Evolutionary conservation across 92 coral and sea anemone species (phyloP), one percentile per base, ranked within the genome.

Genomic region (Virgularia gustaviana): DNA sequence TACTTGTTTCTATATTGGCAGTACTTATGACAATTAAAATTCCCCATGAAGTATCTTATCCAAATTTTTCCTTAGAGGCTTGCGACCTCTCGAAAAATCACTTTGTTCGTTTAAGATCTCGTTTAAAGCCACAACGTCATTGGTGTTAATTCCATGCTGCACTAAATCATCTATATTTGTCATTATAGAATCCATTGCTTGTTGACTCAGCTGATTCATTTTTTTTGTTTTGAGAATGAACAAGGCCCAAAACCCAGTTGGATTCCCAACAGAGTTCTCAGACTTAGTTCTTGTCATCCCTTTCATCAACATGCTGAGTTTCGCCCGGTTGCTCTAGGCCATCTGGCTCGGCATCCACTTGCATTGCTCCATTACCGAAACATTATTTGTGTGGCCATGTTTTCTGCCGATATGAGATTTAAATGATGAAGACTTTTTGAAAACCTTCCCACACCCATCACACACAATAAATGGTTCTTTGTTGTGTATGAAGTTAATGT

Each of bases 401-500:
- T 86, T 83, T 56, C 90, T 66, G 29, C 49, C 72, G 16, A 83
- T 61, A 67, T 86, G 90, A 2, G 87, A 72, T 62, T 86, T 86
- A 62, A 79, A 86, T 7, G 90, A 79, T 59, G 36, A 15, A 18
- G 79, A 86, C 42, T 82, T 86, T 10, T 43, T 36, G 56, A 82
- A 78, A 10, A 67, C 10, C 33, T 68, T 80, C 13, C 78, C 71
- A 57, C 90, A 86, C 23, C 73, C 54, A 4, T 83, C 78, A 49
- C 82, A 79, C 42, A 71, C 57, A 32, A 82, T 79, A 2, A 63
- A 63, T 58, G 84, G 83, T 76, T 85, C 83, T 36, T 85, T 79
- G 38, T 82, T 82, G 36, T 67, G 59, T 51, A 60, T 64, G 33
- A 81, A 75, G 38, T 65, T 64, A 51, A 73, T 80, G 71, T 80